A percentile compares a stretch with the other conserved stretches of the same genome.
These are phyloP conservation scores for Nemoura dubitans DNA, from an alignment of 2,888 invertebrate species.

Conservation along the genomic window DNA sequence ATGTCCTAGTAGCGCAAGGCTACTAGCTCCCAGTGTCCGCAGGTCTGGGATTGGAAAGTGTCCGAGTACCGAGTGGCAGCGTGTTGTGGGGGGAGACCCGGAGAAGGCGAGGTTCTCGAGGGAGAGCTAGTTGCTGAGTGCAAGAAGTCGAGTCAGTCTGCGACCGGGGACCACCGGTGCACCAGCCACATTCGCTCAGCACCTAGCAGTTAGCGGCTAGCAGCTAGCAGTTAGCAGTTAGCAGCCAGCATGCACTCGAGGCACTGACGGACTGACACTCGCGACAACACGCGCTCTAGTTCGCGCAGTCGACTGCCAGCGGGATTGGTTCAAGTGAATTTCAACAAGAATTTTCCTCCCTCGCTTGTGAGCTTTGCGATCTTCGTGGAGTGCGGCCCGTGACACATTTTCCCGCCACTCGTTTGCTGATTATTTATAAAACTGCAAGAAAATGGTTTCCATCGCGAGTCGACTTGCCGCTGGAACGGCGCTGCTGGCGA, in stretches of 20 bases:
- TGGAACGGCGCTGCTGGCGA: not conserved
- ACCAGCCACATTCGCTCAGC: not conserved
- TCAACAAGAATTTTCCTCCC: not conserved
- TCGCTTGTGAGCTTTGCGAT: not conserved
- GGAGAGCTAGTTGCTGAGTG: not conserved
- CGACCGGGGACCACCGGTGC: not conserved
- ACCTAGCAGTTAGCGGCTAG: not conserved
- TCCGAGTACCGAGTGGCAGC: not conserved
- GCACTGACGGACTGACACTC: too few species aligned
- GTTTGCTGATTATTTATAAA: not conserved
- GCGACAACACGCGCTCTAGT: too few species aligned
- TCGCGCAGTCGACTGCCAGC: not conserved
- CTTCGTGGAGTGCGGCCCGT: not conserved
- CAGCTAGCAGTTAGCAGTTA: not conserved
- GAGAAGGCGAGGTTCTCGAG: not conserved
- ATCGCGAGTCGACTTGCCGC: not conserved
- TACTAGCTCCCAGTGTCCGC: not conserved
- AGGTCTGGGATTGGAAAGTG: not conserved
- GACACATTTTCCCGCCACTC: too few species aligned
- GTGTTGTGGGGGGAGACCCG: not conserved
- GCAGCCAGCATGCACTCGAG: not conserved
- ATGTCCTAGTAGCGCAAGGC: not conserved
- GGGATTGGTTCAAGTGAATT: not conserved
- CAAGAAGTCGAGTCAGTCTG: not conserved
- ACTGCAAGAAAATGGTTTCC: not conserved